Percentiles rank a stretch among this genome's conserved stretches.
Evolutionary conservation across 2,888 invertebrate genomes (phyloP).

Genomic region (Scelioninae gen. 2): DNA sequence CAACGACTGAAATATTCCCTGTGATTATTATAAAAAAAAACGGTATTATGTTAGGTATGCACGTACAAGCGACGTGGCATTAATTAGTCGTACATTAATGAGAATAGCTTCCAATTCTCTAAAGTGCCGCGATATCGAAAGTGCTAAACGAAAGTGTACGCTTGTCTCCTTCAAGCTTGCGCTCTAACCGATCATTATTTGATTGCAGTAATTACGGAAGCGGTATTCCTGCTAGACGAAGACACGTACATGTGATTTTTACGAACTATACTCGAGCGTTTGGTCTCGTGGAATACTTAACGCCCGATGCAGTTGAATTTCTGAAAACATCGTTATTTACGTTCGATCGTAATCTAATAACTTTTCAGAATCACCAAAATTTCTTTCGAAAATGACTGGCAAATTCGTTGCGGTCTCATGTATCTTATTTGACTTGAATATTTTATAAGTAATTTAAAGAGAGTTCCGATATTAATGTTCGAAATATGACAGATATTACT

Average conservation of each 20-base stretch:
- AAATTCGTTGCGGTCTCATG: no score
- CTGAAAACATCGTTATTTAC: no score
- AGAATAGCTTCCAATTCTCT: slow-evolving; percentile 47
- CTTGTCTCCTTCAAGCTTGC: slow-evolving; percentile 30
- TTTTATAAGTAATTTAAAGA: no score
- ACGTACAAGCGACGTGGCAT: slow-evolving; percentile 37
- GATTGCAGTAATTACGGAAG: slow-evolving; percentile 53
- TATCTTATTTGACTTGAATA: no score
- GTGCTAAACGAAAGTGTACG: slow-evolving; percentile 48
- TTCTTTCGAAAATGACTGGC: no score
- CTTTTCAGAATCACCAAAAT: no score
- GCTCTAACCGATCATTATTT: slow-evolving; percentile 57
- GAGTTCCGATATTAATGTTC: no score
- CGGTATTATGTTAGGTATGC: slow-evolving; percentile 28
- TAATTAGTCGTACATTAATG: slow-evolving; percentile 47
- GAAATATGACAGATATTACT: no score
- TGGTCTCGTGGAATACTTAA: no score
- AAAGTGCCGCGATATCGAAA: slow-evolving; percentile 50
- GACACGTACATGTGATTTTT: slow-evolving; percentile 21
- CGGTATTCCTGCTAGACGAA: slow-evolving; percentile 24
- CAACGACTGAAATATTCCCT: slow-evolving; percentile 22
- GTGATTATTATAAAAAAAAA: slow-evolving; percentile 31
- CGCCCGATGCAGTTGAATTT: no score
- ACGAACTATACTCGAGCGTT: not conserved
- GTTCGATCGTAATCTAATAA: no score